Conservation (phyloP, 2,888 invertebrate species). For the Nymphalis urticae region DNA sequence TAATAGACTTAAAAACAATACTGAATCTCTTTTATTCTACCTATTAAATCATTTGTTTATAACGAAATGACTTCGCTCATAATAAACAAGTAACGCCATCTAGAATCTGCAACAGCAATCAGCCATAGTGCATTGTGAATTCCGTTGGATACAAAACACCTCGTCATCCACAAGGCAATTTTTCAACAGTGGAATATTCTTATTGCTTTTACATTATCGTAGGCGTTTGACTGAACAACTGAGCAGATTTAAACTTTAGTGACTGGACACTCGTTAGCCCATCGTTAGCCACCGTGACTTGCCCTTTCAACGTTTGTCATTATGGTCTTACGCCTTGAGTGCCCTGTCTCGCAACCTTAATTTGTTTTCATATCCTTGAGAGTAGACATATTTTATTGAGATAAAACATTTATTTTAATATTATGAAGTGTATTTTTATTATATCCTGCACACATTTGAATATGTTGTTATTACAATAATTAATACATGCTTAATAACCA, state of each 20-base stretch:
- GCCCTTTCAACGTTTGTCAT: constrained; percentile 62
- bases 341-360: constrained; percentile 65
- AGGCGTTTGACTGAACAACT: constrained; percentile 42
- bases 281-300: constrained; percentile 73
- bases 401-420: constrained; percentile 21
- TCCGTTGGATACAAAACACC: constrained; percentile 30
- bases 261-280: constrained; percentile 47
- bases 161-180: constrained; percentile 41
- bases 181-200: constrained; percentile 38
- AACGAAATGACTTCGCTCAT: background rate
- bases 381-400: constrained; percentile 37
- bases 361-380: constrained; percentile 72
- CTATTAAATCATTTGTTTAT: no score
- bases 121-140: constrained; percentile 8
- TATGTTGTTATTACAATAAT: no score
- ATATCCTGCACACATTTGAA: no score
- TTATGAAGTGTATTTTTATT: background rate
- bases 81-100: constrained; percentile 28
- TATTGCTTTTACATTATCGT: constrained; percentile 42
- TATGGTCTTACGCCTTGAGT: constrained; percentile 59
- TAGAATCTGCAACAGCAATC: constrained; percentile 18
- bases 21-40: no score
- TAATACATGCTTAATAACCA: no score
- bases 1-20: no score
- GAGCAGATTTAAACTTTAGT: constrained; percentile 50